Conservation (phyloP, 2,113 vertebrate genomes). For the Lagopus muta region DNA sequence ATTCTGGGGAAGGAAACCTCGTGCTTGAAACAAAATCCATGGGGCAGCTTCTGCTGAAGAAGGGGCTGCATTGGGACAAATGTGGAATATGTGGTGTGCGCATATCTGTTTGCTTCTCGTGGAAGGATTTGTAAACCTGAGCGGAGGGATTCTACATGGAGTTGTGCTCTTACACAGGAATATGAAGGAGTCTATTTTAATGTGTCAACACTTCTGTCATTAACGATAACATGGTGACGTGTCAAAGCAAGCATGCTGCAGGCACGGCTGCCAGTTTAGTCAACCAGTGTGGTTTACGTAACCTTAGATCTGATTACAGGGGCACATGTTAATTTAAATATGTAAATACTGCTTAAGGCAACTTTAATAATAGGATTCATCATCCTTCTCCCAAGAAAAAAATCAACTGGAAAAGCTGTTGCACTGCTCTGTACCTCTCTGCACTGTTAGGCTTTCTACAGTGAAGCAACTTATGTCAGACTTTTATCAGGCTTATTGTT, state of each 20-base stretch:
- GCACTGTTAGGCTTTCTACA: not conserved
- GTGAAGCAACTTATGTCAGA: not conserved
- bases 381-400: conserved; percentile 17
- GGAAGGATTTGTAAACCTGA: not conserved
- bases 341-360: conserved; percentile 46
- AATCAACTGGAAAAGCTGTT: conserved; percentile 23
- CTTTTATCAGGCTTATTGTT: conserved; percentile 42
- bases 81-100: fast-evolving
- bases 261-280: not conserved
- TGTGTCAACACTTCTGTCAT: not conserved
- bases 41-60: not conserved
- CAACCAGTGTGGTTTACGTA: conserved; percentile 25
- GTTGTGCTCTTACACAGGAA: fast-evolving
- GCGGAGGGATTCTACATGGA: fast-evolving
- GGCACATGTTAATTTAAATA: conserved; percentile 36
- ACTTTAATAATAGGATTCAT: conserved; percentile 60
- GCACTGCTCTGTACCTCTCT: conserved; percentile 29
- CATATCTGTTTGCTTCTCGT: fast-evolving
- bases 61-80: not conserved
- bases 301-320: conserved; percentile 28
- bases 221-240: not conserved
- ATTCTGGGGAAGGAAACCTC: not conserved
- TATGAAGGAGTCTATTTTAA: not conserved
- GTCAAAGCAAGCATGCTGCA: not conserved
- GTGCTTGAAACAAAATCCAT: fast-evolving